A percentile compares a stretch with the other conserved stretches of the same genome.
phyloP scores from a whole-genome alignment of 2,797 vertebrate genomes.

The Lutjanus argentimaculatus region DNA sequence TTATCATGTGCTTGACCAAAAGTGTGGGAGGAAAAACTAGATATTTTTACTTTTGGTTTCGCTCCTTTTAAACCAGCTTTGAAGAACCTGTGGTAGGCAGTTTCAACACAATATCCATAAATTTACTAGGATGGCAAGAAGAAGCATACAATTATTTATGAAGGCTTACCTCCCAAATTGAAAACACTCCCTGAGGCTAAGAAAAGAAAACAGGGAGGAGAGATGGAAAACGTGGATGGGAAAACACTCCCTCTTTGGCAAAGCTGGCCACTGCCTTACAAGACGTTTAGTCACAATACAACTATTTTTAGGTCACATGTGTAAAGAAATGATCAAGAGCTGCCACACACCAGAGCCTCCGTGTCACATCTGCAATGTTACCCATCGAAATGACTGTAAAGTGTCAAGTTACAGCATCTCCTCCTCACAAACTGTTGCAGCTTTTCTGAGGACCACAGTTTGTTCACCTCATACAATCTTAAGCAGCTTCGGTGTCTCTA shows the following conservation, averaged over 20 bases:
- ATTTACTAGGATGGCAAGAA: conserved; percentile 66
- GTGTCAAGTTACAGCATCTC: conserved; percentile 11
- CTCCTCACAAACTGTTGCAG: neutral
- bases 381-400: neutral
- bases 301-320: neutral
- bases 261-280: neutral
- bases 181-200: conserved; percentile 62
- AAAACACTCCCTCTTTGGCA: conserved; percentile 25
- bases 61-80: conserved; percentile 63
- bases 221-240: neutral
- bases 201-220: conserved; percentile 49
- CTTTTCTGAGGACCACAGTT: neutral
- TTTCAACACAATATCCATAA: conserved; percentile 72
- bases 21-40: neutral
- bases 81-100: conserved; percentile 65
- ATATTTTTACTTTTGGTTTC: conserved; percentile 31
- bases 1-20: neutral
- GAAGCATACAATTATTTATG: conserved; percentile 83
- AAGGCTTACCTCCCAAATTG: conserved; percentile 77
- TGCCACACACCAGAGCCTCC: neutral
- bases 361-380: neutral
- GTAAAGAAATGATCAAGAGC: neutral
- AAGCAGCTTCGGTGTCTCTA: fast-evolving
- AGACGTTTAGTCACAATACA: conserved; percentile 3
- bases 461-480: neutral